Evolutionary conservation across 2,888 invertebrate species (phyloP).

Genomic region (Rhogogaster chlorosoma): DNA sequence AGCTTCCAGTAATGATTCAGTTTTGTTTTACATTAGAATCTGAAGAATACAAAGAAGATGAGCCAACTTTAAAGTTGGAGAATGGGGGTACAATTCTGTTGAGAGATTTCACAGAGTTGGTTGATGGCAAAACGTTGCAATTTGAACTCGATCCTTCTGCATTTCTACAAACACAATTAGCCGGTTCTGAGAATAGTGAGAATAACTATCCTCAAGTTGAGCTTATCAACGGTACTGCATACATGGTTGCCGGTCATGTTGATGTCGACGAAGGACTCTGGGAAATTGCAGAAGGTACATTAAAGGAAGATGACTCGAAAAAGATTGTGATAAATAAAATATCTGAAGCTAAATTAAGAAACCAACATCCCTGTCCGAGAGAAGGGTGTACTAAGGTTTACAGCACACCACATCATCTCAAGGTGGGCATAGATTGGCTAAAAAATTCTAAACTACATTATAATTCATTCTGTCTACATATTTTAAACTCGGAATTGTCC

Average conservation of each 20-base stretch:
- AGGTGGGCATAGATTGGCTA: slow-evolving; percentile 70
- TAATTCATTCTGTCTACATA: background rate
- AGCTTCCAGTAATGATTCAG: background rate
- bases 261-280: slow-evolving; percentile 68
- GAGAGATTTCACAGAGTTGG: slow-evolving; percentile 67
- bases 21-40: slow-evolving; percentile 54
- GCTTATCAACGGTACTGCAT: slow-evolving; percentile 70
- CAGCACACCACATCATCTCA: slow-evolving; percentile 79
- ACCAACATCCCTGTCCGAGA: slow-evolving; percentile 75
- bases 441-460: background rate
- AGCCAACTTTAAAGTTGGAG: slow-evolving; percentile 65
- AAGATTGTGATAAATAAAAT: slow-evolving; percentile 69
- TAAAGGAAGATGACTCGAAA: slow-evolving; percentile 66
- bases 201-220: slow-evolving; percentile 69
- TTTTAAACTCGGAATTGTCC: background rate
- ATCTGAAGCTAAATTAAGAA: slow-evolving; percentile 64
- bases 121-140: slow-evolving; percentile 69
- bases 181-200: slow-evolving; percentile 61
- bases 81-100: slow-evolving; percentile 71
- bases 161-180: slow-evolving; percentile 62
- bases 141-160: slow-evolving; percentile 68
- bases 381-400: slow-evolving; percentile 79
- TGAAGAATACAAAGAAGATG: slow-evolving; percentile 60
- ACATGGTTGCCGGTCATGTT: slow-evolving; percentile 69
- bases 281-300: slow-evolving; percentile 68